Base-by-base conservation (phyloP, 2,113 vertebrate species). In the Nycticorax nycticorax region DNA sequence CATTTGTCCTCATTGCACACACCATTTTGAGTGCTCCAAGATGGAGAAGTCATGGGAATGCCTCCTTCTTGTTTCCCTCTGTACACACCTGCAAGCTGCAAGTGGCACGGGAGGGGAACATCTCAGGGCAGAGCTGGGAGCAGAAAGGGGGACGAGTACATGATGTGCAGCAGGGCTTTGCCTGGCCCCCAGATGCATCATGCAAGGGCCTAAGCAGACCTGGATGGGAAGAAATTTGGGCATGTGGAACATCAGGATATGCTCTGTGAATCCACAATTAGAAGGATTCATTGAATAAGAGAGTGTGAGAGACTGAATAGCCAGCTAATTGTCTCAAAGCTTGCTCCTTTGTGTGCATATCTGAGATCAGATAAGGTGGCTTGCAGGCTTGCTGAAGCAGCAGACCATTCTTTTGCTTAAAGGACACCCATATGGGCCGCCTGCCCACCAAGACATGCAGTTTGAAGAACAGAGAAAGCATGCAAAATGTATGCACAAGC, bases 141-240 rank as follows among this genome's bases (percentile, higher is more conserved):
- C 7, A 63, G 23, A 39, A 89, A 75, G 12, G 3, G 24, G 0
- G 6, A 0, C 0, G 1, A 47, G 6, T 9, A 56, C 1, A 2
- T 48, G 30, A 57, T 15, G 20, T 5, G 4, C 1, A 62, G n/a
- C 5, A 33, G 24, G 14, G 10, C 9, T 82, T 71, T 74, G 15
- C 7, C 4, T 7, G 23, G 8, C 4, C 6, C 19, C 1, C 4
- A 18, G 4, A 4, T 45, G 5, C 7, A 64, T 8, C 19, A 45
- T 32, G 2, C 17, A 68, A 41, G 23, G 35, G 8, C 1, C 45
- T 41, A 32, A 47, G 26, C 11, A 66, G 33, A 48, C 3, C 4
- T 27, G 21, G 3, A 22, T 32, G 19, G 37, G 37, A 83, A 80
- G 10, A 84, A 68, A 64, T 27, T 8, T 3, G 0, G 6, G 2